These are phyloP conservation scores for Aphidius gifuensis DNA, from an alignment of 1,140 invertebrate genomes.

Conservation along the genomic window DNA sequence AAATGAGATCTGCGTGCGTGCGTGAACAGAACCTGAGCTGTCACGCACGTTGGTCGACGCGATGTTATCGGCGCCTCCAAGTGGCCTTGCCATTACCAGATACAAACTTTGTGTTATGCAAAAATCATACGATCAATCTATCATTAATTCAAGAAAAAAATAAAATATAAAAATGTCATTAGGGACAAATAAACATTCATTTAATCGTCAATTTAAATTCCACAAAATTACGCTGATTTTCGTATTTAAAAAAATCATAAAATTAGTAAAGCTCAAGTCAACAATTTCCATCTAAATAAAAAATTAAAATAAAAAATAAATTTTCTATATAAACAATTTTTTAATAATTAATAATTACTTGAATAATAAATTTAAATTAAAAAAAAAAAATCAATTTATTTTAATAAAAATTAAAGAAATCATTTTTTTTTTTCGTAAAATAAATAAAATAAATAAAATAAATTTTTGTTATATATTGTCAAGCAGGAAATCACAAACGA, in stretches of 20 bases:
- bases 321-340: too few relatives aligned
- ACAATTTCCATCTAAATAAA: too few relatives aligned
- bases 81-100: slow-evolving; percentile 37
- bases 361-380: slow-evolving; percentile 2
- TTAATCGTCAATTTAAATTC: background rate
- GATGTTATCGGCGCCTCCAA: slow-evolving; percentile 24
- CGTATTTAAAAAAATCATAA: background rate
- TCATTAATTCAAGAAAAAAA: background rate
- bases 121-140: slow-evolving; percentile 3
- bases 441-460: slow-evolving; percentile 2
- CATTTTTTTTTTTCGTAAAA: background rate
- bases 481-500: slow-evolving; percentile 38
- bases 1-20: slow-evolving; percentile 15
- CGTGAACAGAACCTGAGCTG: background rate
- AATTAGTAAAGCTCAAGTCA: too few relatives aligned
- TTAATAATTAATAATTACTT: background rate
- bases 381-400: background rate
- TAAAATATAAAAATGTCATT: background rate
- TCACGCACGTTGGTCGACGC: slow-evolving; percentile 21
- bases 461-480: slow-evolving; percentile 12
- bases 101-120: slow-evolving; percentile 1
- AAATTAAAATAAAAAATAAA: too few relatives aligned
- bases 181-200: too few relatives aligned
- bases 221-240: background rate
- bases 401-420: background rate